These are phyloP conservation scores for Gerris buenoi DNA, from an alignment of 1,140 invertebrate species.

Conservation along the genomic window DNA sequence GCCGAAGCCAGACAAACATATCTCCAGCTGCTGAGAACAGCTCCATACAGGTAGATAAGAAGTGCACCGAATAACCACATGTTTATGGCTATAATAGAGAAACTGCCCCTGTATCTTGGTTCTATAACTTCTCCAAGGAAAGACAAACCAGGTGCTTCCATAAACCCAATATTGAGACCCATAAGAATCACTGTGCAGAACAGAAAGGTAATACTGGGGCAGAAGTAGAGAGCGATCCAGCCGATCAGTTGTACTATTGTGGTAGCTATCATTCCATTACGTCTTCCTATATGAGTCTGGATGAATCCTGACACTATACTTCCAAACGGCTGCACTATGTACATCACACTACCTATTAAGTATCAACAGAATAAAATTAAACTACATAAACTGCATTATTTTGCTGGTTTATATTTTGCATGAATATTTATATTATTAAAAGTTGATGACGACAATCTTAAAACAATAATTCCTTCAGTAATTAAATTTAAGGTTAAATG, in stretches of 20 bases:
- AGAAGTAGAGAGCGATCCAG: slow-evolving; percentile 8
- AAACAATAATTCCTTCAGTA: too few relatives aligned
- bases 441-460: too few relatives aligned
- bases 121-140: neutral
- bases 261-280: neutral
- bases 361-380: too few relatives aligned
- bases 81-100: neutral
- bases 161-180: neutral
- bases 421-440: too few relatives aligned
- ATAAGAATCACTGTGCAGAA: neutral
- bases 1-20: neutral
- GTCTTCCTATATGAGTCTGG: neutral
- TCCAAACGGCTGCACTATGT: slow-evolving; percentile 5
- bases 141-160: neutral
- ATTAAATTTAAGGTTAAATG: too few relatives aligned
- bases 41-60: slow-evolving; percentile 1
- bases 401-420: too few relatives aligned
- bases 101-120: neutral
- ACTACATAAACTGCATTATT: too few relatives aligned
- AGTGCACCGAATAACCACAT: slow-evolving; percentile 1
- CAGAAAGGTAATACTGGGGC: neutral
- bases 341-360: slow-evolving; percentile 23
- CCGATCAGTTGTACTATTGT: neutral
- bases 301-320: neutral
- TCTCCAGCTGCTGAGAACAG: slow-evolving; percentile 1